A percentile compares a stretch with the other conserved stretches of the same genome.
Evolutionary conservation across 2,888 invertebrate genomes (phyloP).

Genomic region (Drosophila buzzatii): DNA sequence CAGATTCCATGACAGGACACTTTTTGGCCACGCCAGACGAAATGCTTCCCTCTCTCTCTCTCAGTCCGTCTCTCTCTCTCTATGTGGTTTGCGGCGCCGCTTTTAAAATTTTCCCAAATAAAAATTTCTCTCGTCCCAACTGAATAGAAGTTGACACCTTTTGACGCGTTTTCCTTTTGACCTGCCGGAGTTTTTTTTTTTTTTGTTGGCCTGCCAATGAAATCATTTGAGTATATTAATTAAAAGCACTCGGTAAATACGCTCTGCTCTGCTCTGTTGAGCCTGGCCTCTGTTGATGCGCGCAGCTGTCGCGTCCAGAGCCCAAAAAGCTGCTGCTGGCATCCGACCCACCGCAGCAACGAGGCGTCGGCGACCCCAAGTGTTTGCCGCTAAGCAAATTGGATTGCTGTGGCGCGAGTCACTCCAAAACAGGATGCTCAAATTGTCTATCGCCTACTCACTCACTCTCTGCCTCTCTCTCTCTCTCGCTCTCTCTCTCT

Average conservation of each 20-base stretch:
- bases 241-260: constrained; percentile 71
- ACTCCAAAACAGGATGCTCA: constrained; percentile 1
- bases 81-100: constrained; percentile 32
- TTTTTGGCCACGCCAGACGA: constrained; percentile 38
- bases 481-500: not conserved
- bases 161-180: constrained; percentile 7
- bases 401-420: constrained; percentile 37
- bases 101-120: constrained; percentile 5
- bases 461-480: not conserved
- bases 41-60: not conserved
- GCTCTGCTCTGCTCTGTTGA: constrained; percentile 1
- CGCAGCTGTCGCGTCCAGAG: constrained; percentile 53
- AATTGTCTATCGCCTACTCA: not conserved
- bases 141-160: constrained; percentile 40
- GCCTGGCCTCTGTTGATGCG: constrained; percentile 12
- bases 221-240: constrained; percentile 79
- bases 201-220: constrained; percentile 53
- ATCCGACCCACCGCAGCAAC: not conserved
- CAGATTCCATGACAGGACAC: constrained; percentile 41
- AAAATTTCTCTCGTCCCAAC: constrained; percentile 1
- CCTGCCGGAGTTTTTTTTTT: too few relatives aligned
- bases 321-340: constrained; percentile 9
- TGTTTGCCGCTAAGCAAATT: constrained; percentile 51
- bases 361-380: constrained; percentile 16
- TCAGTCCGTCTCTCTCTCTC: too few relatives aligned